Evolutionary conservation across 2,797 vertebrate genomes (phyloP).

Genomic region (Manis pentadactyla): DNA sequence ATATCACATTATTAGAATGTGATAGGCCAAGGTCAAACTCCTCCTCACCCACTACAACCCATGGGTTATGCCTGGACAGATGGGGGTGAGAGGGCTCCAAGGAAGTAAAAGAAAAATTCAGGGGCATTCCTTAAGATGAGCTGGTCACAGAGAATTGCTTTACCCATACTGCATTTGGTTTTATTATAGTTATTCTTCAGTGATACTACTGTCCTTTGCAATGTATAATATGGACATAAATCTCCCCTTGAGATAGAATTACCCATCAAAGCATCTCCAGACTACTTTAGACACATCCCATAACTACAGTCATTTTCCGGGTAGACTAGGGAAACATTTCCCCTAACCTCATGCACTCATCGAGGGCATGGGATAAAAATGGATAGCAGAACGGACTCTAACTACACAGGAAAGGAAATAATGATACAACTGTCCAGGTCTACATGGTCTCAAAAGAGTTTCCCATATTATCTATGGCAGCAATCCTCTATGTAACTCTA

Average conservation of each 20-base stretch:
- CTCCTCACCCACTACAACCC: not conserved
- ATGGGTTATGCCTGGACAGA: not conserved
- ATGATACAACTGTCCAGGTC: not conserved
- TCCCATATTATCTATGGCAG: not conserved
- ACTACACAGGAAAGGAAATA: not conserved
- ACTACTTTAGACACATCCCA: not conserved
- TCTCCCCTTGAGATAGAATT: constrained; percentile 42
- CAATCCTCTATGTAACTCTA: not conserved
- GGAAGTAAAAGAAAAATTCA: not conserved
- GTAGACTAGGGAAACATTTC: constrained; percentile 37
- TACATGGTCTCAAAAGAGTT: not conserved
- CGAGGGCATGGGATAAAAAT: not conserved
- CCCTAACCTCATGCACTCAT: not conserved
- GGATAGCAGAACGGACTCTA: not conserved
- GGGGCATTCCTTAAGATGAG: not conserved
- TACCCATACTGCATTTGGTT: constrained; percentile 20
- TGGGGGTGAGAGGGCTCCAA: not conserved
- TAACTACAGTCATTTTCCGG: constrained; percentile 46
- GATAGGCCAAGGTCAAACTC: not conserved
- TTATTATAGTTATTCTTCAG: constrained; percentile 42
- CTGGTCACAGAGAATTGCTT: not conserved
- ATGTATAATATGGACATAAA: constrained; percentile 30
- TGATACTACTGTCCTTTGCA: not conserved
- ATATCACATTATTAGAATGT: not conserved
- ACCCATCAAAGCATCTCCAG: constrained; percentile 33